Percentiles rank a stretch among this genome's conserved stretches.
Conservation (phyloP, 2,113 vertebrate species). For the Dicerorhinus sumatrensis region DNA sequence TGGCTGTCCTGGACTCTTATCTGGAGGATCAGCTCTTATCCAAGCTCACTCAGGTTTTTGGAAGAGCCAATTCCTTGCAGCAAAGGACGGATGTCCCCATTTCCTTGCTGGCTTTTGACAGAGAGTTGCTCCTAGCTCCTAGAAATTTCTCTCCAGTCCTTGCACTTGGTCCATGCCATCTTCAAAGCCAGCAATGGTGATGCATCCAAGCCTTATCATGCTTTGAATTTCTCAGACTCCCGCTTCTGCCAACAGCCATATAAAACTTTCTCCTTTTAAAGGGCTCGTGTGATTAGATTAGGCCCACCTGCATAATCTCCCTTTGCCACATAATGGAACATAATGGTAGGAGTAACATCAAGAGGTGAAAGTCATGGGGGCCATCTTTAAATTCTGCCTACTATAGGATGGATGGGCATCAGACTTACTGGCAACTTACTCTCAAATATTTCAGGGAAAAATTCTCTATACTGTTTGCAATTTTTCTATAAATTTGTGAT, state of each 20-base stretch:
- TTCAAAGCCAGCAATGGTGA: background rate
- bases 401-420: background rate
- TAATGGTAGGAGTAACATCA: background rate
- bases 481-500: background rate
- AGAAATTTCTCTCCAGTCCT: background rate
- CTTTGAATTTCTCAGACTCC: background rate
- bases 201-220: background rate
- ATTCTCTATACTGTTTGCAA: background rate
- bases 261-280: background rate
- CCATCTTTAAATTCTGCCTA: background rate
- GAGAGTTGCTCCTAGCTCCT: background rate
- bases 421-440: background rate
- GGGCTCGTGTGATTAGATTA: background rate
- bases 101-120: background rate
- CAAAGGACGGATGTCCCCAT: background rate
- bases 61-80: no score
- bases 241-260: background rate
- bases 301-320: background rate
- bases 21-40: background rate
- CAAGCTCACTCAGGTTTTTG: no score
- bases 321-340: background rate
- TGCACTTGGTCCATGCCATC: background rate
- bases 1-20: background rate
- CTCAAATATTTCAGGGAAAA: background rate
- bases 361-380: background rate